Base-by-base conservation (phyloP, 2,113 vertebrate species). In the Lepus timidus region DNA sequence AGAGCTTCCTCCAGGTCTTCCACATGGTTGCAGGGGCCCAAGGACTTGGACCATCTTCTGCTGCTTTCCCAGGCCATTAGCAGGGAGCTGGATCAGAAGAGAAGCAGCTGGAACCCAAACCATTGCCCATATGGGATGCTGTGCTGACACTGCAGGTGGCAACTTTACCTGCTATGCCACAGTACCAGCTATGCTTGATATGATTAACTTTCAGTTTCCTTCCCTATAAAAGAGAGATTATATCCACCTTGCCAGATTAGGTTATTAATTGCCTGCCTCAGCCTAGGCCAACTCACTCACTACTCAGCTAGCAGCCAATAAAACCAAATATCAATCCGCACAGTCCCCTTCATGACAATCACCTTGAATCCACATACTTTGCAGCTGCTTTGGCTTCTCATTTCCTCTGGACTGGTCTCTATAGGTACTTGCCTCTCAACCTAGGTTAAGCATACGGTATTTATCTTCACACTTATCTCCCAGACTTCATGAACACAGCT, bases 181-280 rank as follows among this genome's bases (percentile, higher is more conserved):
- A 44, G 44, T 44, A 7, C 44, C 44, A 44, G 44, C 44, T 44
- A 6, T 80, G 68, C 20, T 90, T 84, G 33, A 95, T 27, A 19
- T 4, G 64, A 94, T 95, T 93, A 39, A 70, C 25, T 62, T 87
- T 97, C 75, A 76, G 55, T 95, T 97, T 96, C 81, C 79, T 95
- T 88, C 51, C 10, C 14, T 96, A 67, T 90, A 87, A 93, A 97
- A 88, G 85, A 94, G 92, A 95, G 97, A 97, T 89, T 86, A 88
- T 16, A 86, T 25, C 71, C 64, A 89, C 36, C 36, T 62, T 58
- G 55, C 55, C 6, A 44, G 51, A n/a, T 29, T 88, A 8, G 33
- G 74, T 92, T 92, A 22, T 83, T 92, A 86, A 83, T 82, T 89
- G 13, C 68, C 80, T 86, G 4, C 29, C 23, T 0, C n/a, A 84